A percentile compares a stretch with the other conserved stretches of the same genome.
Conservation (phyloP, 30 jellyfish, hydroid and myxozoan species). For the Haliclystus octoradiatus region DNA sequence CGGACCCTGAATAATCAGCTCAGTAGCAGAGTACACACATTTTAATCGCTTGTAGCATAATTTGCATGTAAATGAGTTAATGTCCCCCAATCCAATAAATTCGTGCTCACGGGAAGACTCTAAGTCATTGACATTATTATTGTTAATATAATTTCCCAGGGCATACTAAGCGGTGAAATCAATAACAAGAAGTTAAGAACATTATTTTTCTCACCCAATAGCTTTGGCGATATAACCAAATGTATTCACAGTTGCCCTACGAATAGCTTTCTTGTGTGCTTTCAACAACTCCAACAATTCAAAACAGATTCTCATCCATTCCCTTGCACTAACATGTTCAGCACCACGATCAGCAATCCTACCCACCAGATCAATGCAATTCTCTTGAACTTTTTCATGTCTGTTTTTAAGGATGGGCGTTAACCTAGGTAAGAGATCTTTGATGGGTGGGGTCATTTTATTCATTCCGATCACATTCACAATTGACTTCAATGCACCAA, state of each 20-base stretch:
- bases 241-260: slow-evolving; percentile 97
- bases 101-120: too few species aligned
- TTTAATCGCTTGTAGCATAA: too few species aligned
- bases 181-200: too few species aligned
- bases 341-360: slow-evolving; percentile 99
- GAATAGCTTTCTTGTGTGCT: slow-evolving; percentile 98
- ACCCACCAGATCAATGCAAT: slow-evolving; percentile 97
- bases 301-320: slow-evolving; percentile 99
- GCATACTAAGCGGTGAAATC: too few species aligned
- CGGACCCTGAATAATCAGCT: too few species aligned
- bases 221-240: slow-evolving; percentile 99
- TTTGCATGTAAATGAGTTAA: too few species aligned
- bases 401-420: slow-evolving; percentile 98
- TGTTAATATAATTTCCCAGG: too few species aligned
- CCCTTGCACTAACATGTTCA: slow-evolving; percentile 97
- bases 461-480: slow-evolving; percentile 99
- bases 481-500: slow-evolving; percentile 98
- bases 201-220: slow-evolving; percentile 53
- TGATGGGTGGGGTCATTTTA: slow-evolving; percentile 99
- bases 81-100: too few species aligned
- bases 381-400: slow-evolving; percentile 98
- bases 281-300: slow-evolving; percentile 84
- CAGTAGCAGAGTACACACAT: too few species aligned
- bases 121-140: too few species aligned
- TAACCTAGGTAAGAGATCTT: slow-evolving; percentile 93